A percentile compares a stretch with the other conserved stretches of the same genome.
Evolutionary conservation across 2,113 vertebrate genomes (phyloP).

Genomic region (Benitochromis conjunctus): DNA sequence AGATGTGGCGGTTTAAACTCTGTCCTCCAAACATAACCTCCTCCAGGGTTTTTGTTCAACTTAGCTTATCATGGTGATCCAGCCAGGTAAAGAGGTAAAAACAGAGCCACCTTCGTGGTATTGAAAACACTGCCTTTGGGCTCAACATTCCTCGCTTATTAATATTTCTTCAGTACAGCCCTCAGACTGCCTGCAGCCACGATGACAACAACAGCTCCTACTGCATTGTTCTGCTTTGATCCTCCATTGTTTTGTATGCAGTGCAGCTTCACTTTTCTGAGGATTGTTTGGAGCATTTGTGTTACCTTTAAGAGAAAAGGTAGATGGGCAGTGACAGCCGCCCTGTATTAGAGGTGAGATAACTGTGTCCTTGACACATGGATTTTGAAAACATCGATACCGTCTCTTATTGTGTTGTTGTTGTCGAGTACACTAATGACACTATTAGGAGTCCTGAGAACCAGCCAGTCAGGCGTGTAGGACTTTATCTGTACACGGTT

Average conservation of each 20-base stretch:
- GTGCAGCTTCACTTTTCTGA: rapidly evolving
- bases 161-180: background rate
- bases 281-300: background rate
- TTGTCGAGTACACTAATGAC: background rate
- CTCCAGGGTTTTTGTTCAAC: background rate
- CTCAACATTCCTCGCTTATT: background rate
- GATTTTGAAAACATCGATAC: background rate
- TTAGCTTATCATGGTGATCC: background rate
- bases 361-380: background rate
- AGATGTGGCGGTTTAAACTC: background rate
- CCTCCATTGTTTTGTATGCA: background rate
- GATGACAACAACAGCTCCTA: background rate
- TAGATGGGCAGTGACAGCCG: rapidly evolving
- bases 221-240: background rate
- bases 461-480: background rate
- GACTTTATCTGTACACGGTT: background rate
- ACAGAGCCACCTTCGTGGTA: background rate
- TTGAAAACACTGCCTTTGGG: background rate
- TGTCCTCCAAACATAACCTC: background rate
- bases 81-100: background rate
- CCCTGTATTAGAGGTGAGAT: background rate
- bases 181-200: background rate
- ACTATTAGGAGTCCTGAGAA: background rate
- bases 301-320: background rate
- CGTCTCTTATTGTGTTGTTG: background rate